Base-by-base conservation (phyloP, 2,797 vertebrate genomes). In the Sciaenops ocellatus region DNA sequence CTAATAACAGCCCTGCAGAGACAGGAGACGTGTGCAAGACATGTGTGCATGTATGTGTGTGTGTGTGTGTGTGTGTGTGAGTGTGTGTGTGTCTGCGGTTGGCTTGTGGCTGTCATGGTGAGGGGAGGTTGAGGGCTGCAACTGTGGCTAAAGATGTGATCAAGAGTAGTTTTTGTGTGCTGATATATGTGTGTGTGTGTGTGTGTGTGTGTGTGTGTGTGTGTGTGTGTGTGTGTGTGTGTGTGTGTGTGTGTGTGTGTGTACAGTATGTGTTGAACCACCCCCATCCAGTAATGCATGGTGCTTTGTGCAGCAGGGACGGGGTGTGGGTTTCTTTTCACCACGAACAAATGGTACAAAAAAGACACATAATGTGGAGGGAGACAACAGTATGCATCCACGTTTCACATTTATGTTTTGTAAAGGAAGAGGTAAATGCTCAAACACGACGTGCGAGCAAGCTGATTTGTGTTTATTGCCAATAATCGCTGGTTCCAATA, bases 391-490 rank as follows among this genome's bases (percentile, higher is more conserved):
- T 7, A 38, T 59, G 74, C 28, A 26, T 56, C 60, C 52, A 79
- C 52, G 69, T 76, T 80, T 69, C 63, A 84, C 66, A 62, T 82
- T 82, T 38, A 55, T 59, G 69, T 15, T 72, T 76, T 76, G 62
- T 59, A 78, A 78, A 56, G 48, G 9, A 79, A 61, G 70, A 81
- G 55, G 24, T 47, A 76, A 48, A 60, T 34, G 55, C 46, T 72
- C 54, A 56, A 59, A 83, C 79, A 87, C 63, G 20, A 69, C 0
- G 12, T 17, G 52, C 57, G 65, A 51, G 57, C 71, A 80, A 75
- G 70, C 70, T 77, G 70, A 87, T 80, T 64, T 67, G 48, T 76
- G 64, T 68, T 75, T 78, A 67, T 82, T 85, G 84, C 86, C 87
- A 88, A 71, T 73, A 80, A 80, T 65, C 2, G 1, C 59, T 79